Percentiles rank a stretch among this genome's conserved stretches.
phyloP scores from a whole-genome alignment of 2,888 invertebrate species.

The Platypus cylindrus region DNA sequence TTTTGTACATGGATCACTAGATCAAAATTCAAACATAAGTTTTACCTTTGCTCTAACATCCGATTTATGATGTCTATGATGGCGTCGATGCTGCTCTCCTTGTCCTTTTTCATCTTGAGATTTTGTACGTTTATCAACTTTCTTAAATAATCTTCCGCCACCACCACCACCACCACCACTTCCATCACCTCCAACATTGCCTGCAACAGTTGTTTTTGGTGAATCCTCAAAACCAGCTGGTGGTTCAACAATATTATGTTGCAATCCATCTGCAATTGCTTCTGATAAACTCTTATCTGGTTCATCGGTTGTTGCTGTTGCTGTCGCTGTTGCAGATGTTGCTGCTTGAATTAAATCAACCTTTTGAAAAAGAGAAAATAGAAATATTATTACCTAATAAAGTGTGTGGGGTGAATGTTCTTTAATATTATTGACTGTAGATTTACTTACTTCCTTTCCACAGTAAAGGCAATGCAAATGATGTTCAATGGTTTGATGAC shows the following conservation, averaged over 20 bases:
- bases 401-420: no score
- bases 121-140: conserved; percentile 58
- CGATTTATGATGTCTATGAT: conserved; percentile 55
- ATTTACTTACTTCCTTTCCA: conserved; percentile 51
- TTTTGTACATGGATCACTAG: no score
- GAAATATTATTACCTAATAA: no score
- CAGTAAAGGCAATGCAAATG: conserved; percentile 67
- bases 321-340: no score
- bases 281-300: conserved; percentile 24
- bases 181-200: conserved; percentile 25
- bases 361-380: no score
- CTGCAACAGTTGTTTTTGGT: conserved; percentile 40
- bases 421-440: no score
- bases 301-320: conserved; percentile 33
- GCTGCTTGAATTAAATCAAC: no score
- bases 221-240: conserved; percentile 84
- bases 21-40: conserved; percentile 1
- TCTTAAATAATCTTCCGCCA: conserved; percentile 63
- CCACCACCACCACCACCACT: conserved; percentile 21
- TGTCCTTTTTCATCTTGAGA: conserved; percentile 64
- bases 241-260: conserved; percentile 65
- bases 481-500: conserved; percentile 36
- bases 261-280: conserved; percentile 20
- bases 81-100: conserved; percentile 46
- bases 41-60: conserved; percentile 68